phyloP scores from a whole-genome alignment of 2,888 invertebrate genomes.

The Lamellibrachia satsuma region DNA sequence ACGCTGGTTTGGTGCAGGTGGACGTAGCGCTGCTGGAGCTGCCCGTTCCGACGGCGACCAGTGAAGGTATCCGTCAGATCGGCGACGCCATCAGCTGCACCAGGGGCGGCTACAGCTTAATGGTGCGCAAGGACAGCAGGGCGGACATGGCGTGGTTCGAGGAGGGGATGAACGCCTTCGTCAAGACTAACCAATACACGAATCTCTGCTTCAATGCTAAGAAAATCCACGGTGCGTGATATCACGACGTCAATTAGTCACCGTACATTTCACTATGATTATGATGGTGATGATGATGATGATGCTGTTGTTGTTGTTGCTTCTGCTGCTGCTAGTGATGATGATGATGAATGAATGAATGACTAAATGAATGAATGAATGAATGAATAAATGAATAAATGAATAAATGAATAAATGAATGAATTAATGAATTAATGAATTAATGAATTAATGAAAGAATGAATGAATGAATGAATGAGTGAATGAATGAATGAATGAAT shows the following conservation, averaged over 20 bases:
- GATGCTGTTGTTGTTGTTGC: not conserved
- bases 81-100: constrained; percentile 13
- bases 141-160: not conserved
- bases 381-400: no score
- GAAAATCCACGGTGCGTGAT: constrained; percentile 19
- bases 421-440: no score
- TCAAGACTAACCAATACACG: not conserved
- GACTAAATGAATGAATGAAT: no score
- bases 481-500: no score
- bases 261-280: not conserved
- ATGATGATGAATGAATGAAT: no score
- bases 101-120: not conserved
- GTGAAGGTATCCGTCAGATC: not conserved
- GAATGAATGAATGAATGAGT: no score
- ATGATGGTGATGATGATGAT: not conserved
- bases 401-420: no score
- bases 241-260: not conserved
- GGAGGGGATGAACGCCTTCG: not conserved
- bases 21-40: not conserved
- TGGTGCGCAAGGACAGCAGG: constrained; percentile 10
- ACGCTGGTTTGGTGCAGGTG: not conserved
- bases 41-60: not conserved
- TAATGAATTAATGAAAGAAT: no score
- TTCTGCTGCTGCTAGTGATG: not conserved
- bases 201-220: not conserved